phyloP scores from a whole-genome alignment of 2,888 invertebrate species.

The Meiosimyza decipiens region DNA sequence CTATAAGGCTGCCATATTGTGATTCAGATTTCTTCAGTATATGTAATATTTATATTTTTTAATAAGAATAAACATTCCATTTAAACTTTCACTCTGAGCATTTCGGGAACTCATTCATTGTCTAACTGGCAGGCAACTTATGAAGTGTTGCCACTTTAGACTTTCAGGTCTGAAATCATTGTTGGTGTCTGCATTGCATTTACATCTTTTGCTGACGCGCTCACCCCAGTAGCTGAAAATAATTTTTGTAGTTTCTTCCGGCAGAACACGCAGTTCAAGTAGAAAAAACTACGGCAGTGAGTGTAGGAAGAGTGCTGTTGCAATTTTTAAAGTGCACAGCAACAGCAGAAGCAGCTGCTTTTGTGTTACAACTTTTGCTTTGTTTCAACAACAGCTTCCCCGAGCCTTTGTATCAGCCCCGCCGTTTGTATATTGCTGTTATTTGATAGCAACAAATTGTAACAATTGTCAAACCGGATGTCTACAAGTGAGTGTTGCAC shows the following conservation, averaged over 20 bases:
- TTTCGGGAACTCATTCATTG: no score
- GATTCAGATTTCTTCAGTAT: no score
- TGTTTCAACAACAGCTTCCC: constrained; percentile 35
- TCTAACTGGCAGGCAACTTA: constrained; percentile 9
- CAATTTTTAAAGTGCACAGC: constrained; percentile 47
- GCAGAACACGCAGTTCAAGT: constrained; percentile 37
- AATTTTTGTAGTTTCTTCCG: constrained; percentile 46
- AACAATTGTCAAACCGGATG: constrained; percentile 55
- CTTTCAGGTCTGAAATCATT: neutral
- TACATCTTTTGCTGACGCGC: constrained; percentile 4
- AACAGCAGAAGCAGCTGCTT: constrained; percentile 21
- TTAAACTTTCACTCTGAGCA: no score
- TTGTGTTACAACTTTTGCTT: constrained; percentile 35
- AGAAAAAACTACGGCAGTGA: neutral
- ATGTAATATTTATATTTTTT: no score
- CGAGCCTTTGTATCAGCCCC: neutral
- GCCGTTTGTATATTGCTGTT: constrained; percentile 46
- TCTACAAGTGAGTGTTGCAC: constrained; percentile 51
- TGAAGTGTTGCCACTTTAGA: constrained; percentile 28
- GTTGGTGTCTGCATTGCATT: neutral
- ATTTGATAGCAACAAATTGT: constrained; percentile 53
- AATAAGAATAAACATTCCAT: no score
- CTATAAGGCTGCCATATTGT: no score
- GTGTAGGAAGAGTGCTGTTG: constrained; percentile 17
- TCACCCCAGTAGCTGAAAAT: neutral